Evolutionary conservation across 2,113 vertebrate genomes (phyloP), one percentile per base, ranked within the genome.

Genomic region (Chloropsis cyanopogon): DNA sequence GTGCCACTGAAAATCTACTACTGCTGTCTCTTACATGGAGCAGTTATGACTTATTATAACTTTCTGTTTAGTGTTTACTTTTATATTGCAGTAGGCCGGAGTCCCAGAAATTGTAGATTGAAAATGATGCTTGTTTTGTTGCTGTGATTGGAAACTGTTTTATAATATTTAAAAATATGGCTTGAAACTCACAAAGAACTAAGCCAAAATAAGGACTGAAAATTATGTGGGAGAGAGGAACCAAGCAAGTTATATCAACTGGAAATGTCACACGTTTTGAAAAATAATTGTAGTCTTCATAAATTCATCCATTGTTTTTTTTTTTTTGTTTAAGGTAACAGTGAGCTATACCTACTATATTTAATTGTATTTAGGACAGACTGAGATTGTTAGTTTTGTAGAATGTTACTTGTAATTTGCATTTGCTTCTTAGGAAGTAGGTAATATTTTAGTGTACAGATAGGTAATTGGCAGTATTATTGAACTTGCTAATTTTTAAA

Each of bases 41-140:
- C 31, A 68, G 0, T 31, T 75, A 12, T 8, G 41, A 50, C 23
- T 49, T 68, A 10, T 0, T 28, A 0, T 5, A 72, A 26, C 15
- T 53, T 71, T 22, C 31, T 61, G 5, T 2, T 1, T 63, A n/a
- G 11, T 37, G 9, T 46, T 82, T 68, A 35, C 49, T 79, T 63
- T 41, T n/a, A 6, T 60, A 26, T 47, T 71, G 19, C 6, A 68
- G 21, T 59, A 46, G 47, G 14, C 19, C 11, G 6, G 50, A 69
- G 54, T 57, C n/a, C 20, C 7, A 14, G 39, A 73, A 84, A 28
- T 66, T 61, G 21, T 4, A 53, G 56, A 22, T n/a, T 53, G 19
- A 70, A 90, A 57, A 13, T n/a, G 17, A 9, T 82, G 29, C 11
- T 75, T 1, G 0, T 71, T 82, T 53, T 82, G 16, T 52, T 82